Evolutionary conservation across 2,797 vertebrate species (phyloP), one percentile per base, ranked within the genome.

Genomic region (Microcaecilia unicolor): DNA sequence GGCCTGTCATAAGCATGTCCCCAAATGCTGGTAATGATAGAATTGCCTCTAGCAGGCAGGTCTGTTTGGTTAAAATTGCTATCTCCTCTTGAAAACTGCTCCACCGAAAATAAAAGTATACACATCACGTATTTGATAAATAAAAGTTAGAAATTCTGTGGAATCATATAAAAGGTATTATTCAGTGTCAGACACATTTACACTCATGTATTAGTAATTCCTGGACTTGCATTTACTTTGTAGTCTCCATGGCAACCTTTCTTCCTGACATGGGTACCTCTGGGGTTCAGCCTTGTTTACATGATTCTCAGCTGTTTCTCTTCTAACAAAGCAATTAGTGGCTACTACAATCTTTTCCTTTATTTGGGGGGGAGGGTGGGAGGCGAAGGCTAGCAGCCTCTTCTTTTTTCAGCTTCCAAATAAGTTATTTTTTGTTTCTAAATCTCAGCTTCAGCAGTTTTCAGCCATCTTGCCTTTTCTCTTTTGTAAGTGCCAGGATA

Each of bases 231-330:
- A 55, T 53, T 55, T 53, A 8, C 58, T 60, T 64, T 46, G 45
- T 42, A 1, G 51, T 84, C 54, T 70, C 65, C 65, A 79, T 73
- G 61, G 66, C 58, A 80, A 82, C 81, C n/a, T 10, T 54, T 72
- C 67, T 68, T 57, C 64, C 41, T 67, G 49, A 68, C 46, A 58
- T 55, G 47, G 69, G 62, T 52, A 66, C 64, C 62, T 74, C 68
- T 51, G 42, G 52, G 58, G 55, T 52, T 37, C 10, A 26, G 57
- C 35, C 48, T 62, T 32, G 23, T 64, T 70, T 54, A 28, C 36
- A 25, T 14, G 43, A 11, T 2, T 57, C 64, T 67, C 58, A 49
- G 58, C 60, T 26, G 6, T 48, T 75, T 39, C 39, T 44, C 31
- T 58, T 52, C 25, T 44, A 64, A 42, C 24, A 31, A 45, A 60